Evolutionary conservation across 2,113 vertebrate genomes (phyloP), one percentile per base, ranked within the genome.

Genomic region (Leucoraja erinaceus): DNA sequence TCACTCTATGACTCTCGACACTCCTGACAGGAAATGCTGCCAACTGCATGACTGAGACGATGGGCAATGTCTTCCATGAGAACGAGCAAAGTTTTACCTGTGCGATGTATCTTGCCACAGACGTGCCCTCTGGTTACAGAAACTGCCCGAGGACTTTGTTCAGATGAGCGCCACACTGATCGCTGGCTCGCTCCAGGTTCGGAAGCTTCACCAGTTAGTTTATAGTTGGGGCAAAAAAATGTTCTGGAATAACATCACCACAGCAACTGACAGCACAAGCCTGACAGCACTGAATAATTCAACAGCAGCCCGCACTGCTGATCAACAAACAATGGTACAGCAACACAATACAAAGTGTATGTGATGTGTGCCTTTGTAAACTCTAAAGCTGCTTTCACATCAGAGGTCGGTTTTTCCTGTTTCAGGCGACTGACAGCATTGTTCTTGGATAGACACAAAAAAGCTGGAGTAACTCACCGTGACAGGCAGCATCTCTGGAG

Each of bases 261-360:
- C 56, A 59, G 83, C 59, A 88, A 88, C 83, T 31, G n/a, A n/a
- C 83, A 0, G 25, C 56, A 59, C 28, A 5, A n/a, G 63, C 83
- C 83, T 88, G 83, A 88, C 83, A 88, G n/a, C n/a, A 33, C 83
- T 88, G 83, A 88, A 63, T 88, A 63, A 88, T 88, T 88, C 83
- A 88, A 31, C 56, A 66, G 12, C 38, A 31, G 83, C 83, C 31
- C 59, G 14, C 83, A 88, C 14, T 61, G 25, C 47, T 25, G 47
- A 28, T 83, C 47, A 56, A 83, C 22, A 22, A 14, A 59, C 81
- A 88, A 88, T 88, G 0, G 59, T 63, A 16, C 61, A 56, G 61
- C 59, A 88, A 56, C 79, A 11, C 47, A 63, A 63, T 5, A 86
- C 61, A 31, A 18, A 86, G 8, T 11, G 83, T 88, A 33, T 0